A percentile compares a stretch with the other conserved stretches of the same genome.
These are phyloP conservation scores for Falcunculus frontatus DNA, from an alignment of 2,113 vertebrate species.

Conservation along the genomic window DNA sequence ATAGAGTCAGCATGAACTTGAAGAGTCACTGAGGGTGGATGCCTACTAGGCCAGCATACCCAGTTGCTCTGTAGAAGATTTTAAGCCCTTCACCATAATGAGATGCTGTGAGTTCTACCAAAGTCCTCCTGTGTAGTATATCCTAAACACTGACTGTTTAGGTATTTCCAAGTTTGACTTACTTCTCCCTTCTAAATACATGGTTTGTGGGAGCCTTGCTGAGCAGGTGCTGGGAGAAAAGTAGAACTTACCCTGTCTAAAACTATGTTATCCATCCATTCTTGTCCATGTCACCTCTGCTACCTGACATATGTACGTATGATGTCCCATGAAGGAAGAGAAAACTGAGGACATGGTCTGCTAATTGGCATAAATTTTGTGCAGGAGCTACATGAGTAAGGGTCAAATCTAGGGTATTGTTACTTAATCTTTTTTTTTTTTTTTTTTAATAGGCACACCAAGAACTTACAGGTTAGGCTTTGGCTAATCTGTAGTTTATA, in stretches of 20 bases:
- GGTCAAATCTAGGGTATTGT: not conserved
- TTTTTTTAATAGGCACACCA: not conserved
- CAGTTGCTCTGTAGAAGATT: not conserved
- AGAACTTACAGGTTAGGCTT: not conserved
- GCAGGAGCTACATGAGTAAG: not conserved
- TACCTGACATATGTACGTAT: not conserved
- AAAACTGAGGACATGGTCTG: not conserved
- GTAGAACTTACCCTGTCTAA: not conserved
- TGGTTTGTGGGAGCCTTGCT: not conserved
- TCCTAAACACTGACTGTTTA: not conserved
- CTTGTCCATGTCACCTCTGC: not conserved
- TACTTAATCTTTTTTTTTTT: not conserved
- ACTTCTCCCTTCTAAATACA: not conserved
- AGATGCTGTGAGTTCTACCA: not conserved
- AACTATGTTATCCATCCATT: not conserved
- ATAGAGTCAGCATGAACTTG: not conserved
- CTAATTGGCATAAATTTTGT: not conserved
- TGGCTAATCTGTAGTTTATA: not conserved
- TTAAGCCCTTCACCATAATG: not conserved
- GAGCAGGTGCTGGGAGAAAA: not conserved
- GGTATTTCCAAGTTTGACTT: not conserved
- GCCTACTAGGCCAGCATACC: not conserved
- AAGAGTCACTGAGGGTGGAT: not conserved
- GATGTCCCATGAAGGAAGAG: not conserved
- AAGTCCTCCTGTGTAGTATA: not conserved